Evolutionary conservation across 2,797 vertebrate species (phyloP).

Genomic region (Liasis olivaceus): DNA sequence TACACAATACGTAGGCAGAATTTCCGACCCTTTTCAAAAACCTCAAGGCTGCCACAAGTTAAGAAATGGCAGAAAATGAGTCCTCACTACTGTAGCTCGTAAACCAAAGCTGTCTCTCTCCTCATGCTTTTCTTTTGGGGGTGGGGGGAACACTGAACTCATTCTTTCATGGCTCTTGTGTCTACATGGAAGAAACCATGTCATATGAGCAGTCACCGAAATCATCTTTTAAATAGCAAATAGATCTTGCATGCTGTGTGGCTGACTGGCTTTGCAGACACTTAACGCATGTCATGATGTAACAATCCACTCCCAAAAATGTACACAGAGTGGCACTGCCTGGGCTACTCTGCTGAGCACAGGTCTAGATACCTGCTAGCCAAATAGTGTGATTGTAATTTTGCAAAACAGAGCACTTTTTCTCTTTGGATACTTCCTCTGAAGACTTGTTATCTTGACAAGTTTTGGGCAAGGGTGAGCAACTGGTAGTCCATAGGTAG

Average conservation of each 20-base stretch:
- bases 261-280: background rate
- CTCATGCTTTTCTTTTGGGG: background rate
- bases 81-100: background rate
- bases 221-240: background rate
- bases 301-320: background rate
- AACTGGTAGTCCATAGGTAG: background rate
- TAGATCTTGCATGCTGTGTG: background rate
- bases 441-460: background rate
- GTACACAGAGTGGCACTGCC: background rate
- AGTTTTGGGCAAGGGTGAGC: background rate
- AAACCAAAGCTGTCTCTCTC: background rate
- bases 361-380: background rate
- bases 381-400: background rate
- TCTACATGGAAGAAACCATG: background rate
- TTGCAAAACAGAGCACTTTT: background rate
- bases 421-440: background rate
- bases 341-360: background rate
- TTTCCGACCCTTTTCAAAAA: background rate
- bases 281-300: background rate
- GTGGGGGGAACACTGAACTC: background rate
- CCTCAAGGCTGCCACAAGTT: background rate
- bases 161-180: background rate
- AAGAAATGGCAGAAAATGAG: slow-evolving; percentile 6
- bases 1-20: background rate
- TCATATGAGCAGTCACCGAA: background rate